Conservation (phyloP, 2,888 invertebrate species). For the Plebejus melissa region DNA sequence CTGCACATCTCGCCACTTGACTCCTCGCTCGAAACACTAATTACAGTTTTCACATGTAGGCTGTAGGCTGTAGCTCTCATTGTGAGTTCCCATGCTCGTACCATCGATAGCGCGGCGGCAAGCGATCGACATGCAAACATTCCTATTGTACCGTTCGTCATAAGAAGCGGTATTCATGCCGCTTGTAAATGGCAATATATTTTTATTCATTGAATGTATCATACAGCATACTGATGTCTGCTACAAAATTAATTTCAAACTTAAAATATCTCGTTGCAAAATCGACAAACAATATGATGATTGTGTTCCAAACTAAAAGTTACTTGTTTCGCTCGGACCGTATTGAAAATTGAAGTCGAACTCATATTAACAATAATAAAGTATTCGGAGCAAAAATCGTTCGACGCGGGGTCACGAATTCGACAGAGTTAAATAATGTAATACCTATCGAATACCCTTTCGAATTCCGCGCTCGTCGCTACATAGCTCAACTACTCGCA, state of each 20-base stretch:
- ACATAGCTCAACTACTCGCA: constrained; percentile 50
- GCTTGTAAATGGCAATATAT: not conserved
- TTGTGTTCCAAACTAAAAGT: not conserved
- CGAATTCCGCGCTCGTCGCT: constrained; percentile 52
- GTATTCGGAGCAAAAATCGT: not conserved
- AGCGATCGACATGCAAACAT: constrained; percentile 9
- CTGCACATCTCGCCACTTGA: constrained; percentile 13
- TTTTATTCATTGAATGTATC: too few species aligned
- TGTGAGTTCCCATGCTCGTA: constrained; percentile 33
- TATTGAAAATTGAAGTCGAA: not conserved
- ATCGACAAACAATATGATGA: not conserved
- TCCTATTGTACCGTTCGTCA: not conserved
- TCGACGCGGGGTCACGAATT: constrained; percentile 41
- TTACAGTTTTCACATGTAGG: constrained; percentile 58
- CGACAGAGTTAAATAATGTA: constrained; percentile 63
- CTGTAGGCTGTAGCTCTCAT: constrained; percentile 44
- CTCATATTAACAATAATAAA: not conserved
- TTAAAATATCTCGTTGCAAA: not conserved
- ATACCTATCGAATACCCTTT: constrained; percentile 63
- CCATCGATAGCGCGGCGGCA: not conserved
- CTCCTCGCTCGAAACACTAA: constrained; percentile 61
- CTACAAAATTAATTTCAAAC: not conserved
- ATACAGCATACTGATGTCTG: too few species aligned
- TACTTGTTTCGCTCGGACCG: not conserved
- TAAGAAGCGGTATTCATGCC: not conserved